A percentile compares a stretch with the other conserved stretches of the same genome.
These are phyloP conservation scores for Zophobas morio DNA, from an alignment of 1,140 invertebrate genomes.

Conservation along the genomic window DNA sequence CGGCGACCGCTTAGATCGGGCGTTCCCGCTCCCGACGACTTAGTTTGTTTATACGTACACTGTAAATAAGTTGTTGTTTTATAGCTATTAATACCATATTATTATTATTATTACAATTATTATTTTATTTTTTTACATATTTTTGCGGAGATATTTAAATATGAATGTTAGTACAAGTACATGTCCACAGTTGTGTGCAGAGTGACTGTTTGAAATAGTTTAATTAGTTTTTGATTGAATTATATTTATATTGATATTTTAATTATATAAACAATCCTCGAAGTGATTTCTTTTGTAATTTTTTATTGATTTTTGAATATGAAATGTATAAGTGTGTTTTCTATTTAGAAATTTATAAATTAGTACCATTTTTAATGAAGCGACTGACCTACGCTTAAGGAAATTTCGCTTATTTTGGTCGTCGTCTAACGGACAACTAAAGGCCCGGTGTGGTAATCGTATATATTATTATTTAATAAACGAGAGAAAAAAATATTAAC, in stretches of 20 bases:
- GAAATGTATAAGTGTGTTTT: constrained; percentile 67
- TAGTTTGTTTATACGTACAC: constrained; percentile 66
- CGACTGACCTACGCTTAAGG: constrained; percentile 63
- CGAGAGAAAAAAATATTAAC: constrained; percentile 16
- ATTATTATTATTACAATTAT: constrained; percentile 65
- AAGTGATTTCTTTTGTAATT: constrained; percentile 65
- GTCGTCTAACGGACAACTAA: constrained; percentile 54
- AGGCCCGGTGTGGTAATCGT: constrained; percentile 44
- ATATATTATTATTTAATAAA: constrained; percentile 7
- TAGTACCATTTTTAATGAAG: constrained; percentile 60
- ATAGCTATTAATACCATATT: constrained; percentile 67
- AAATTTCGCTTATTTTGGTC: constrained; percentile 59
- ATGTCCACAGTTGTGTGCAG: constrained; percentile 66
- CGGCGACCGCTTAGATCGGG: constrained; percentile 54
- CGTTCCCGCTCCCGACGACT: constrained; percentile 52
- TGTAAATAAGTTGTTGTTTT: constrained; percentile 69
- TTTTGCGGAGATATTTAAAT: constrained; percentile 69
- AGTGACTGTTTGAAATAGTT: constrained; percentile 67
- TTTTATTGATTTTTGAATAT: constrained; percentile 66
- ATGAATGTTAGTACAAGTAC: constrained; percentile 69
- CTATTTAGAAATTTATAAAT: constrained; percentile 66
- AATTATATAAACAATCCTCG: constrained; percentile 59
- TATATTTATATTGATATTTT: constrained; percentile 68
- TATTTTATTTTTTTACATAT: constrained; percentile 70
- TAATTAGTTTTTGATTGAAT: constrained; percentile 65